These are phyloP conservation scores for Eubasilissa regina DNA, from an alignment of 1,140 invertebrate species.

Conservation along the genomic window DNA sequence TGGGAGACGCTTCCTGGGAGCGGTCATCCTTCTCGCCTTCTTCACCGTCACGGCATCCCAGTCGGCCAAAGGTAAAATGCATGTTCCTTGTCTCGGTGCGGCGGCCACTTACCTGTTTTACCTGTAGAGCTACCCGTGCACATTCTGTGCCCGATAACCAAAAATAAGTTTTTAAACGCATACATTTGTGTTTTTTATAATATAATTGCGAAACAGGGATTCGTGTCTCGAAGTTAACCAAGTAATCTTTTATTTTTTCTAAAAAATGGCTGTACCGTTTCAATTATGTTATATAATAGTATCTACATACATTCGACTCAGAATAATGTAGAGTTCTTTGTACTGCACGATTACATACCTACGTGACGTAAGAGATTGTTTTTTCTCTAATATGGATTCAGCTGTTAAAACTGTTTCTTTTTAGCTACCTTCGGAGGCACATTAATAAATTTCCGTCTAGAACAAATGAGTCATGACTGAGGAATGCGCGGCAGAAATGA, in stretches of 20 bases:
- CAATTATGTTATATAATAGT: no score
- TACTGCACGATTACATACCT: neutral
- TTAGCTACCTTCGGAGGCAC: neutral
- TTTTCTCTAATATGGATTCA: slow-evolving; percentile 7
- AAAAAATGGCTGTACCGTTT: no score
- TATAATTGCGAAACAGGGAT: no score
- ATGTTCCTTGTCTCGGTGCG: neutral
- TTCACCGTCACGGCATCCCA: slow-evolving; percentile 6
- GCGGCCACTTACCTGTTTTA: neutral
- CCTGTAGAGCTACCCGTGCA: slow-evolving; percentile 15
- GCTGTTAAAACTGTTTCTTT: neutral
- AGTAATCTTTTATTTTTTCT: no score
- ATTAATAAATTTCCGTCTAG: neutral
- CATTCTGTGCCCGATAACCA: neutral
- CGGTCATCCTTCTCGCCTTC: neutral
- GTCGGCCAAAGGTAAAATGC: slow-evolving; percentile 27
- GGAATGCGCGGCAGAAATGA: neutral
- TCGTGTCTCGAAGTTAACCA: no score
- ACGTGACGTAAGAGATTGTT: neutral
- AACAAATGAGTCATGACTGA: neutral
- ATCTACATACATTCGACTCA: no score
- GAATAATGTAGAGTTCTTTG: no score
- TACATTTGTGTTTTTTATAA: no score
- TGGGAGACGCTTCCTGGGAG: neutral
- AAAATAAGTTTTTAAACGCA: no score